Conservation (phyloP, 2,888 invertebrate species). For the Cyrtodaria siliqua region DNA sequence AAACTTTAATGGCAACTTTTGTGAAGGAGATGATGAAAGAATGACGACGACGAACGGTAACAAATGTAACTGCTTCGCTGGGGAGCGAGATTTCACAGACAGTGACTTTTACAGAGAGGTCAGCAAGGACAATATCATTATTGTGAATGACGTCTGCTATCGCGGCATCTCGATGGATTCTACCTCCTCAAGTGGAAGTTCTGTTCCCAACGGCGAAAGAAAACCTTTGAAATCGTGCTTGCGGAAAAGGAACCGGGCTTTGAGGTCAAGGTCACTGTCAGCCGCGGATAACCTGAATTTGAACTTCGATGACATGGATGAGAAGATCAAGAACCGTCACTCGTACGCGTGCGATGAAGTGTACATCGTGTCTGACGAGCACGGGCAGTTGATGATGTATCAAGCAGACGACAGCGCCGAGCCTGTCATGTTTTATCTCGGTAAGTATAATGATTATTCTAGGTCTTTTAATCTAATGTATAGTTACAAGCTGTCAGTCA, state of each 20-base stretch:
- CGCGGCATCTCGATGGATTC: slow-evolving; percentile 64
- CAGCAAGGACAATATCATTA: slow-evolving; percentile 51
- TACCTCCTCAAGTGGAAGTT: slow-evolving; percentile 66
- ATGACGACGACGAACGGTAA: neutral
- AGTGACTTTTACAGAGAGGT: slow-evolving; percentile 53
- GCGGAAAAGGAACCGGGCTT: slow-evolving; percentile 69
- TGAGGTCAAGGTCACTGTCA: slow-evolving; percentile 75
- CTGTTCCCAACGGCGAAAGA: slow-evolving; percentile 68
- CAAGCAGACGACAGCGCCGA: slow-evolving; percentile 58
- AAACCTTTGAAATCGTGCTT: slow-evolving; percentile 83
- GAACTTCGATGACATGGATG: slow-evolving; percentile 59
- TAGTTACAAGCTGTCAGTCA: too few species aligned
- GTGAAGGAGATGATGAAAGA: slow-evolving; percentile 22
- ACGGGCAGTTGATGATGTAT: slow-evolving; percentile 67
- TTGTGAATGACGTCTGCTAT: slow-evolving; percentile 39
- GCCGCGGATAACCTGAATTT: slow-evolving; percentile 69
- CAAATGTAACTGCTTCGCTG: neutral
- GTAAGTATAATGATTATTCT: slow-evolving; percentile 35
- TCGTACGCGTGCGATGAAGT: slow-evolving; percentile 81
- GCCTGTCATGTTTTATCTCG: slow-evolving; percentile 69
- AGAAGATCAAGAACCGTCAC: slow-evolving; percentile 74
- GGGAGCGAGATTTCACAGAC: slow-evolving; percentile 44
- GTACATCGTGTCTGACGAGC: slow-evolving; percentile 69
- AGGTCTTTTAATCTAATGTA: too few species aligned
- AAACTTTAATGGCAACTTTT: slow-evolving; percentile 15